These are phyloP conservation scores for Chauna torquata DNA, from an alignment of 2,113 vertebrate species.

Conservation along the genomic window DNA sequence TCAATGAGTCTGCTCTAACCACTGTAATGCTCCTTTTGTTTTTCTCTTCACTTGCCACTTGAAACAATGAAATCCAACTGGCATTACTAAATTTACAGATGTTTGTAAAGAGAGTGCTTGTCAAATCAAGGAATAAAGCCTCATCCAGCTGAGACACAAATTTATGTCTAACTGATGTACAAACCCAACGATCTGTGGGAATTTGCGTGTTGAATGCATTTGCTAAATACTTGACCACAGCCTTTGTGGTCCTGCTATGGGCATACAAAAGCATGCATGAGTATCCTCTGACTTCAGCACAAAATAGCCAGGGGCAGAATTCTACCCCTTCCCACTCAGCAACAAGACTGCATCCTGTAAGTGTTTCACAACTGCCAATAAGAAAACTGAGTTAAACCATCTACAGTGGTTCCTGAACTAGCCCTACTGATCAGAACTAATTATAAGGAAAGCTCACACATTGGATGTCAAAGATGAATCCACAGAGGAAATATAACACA, in stretches of 20 bases:
- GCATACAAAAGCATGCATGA: not conserved
- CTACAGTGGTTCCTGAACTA: not conserved
- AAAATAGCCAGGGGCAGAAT: not conserved
- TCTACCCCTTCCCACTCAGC: not conserved
- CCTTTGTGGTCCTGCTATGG: not conserved
- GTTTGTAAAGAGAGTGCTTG: not conserved
- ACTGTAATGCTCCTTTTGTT: not conserved
- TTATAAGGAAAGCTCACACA: slow-evolving; percentile 35
- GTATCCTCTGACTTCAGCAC: not conserved
- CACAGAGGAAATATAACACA: slow-evolving; percentile 49
- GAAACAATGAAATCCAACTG: not conserved
- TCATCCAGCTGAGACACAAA: not conserved
- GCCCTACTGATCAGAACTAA: slow-evolving; percentile 49
- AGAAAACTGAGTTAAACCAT: not conserved
- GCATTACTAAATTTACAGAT: not conserved
- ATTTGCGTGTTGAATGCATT: not conserved
- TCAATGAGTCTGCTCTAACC: not conserved
- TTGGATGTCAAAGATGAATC: slow-evolving; percentile 49
- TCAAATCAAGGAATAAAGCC: not conserved
- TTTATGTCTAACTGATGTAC: not conserved
- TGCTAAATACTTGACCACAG: not conserved
- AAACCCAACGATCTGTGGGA: not conserved
- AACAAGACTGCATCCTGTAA: not conserved
- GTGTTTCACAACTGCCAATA: not conserved
- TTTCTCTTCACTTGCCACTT: not conserved